Conservation (phyloP, 2,797 vertebrate species). For the Lutjanus argentimaculatus region DNA sequence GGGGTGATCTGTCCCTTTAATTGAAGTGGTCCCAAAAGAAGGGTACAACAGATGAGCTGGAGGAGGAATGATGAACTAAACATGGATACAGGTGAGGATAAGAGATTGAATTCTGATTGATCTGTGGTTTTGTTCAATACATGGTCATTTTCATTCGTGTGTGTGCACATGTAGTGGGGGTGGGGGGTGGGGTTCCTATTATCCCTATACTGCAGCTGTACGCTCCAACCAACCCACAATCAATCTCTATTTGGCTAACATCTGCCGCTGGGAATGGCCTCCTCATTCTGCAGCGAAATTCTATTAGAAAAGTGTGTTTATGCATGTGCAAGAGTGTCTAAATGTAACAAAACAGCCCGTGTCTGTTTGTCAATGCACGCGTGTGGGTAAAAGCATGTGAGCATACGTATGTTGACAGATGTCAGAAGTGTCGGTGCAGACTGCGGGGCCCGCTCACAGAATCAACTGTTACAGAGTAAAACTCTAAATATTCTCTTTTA, state of each 20-base stretch:
- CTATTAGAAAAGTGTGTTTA: slow-evolving; percentile 41
- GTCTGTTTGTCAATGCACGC: slow-evolving; percentile 26
- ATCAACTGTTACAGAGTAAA: slow-evolving; percentile 44
- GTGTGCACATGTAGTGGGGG: background rate
- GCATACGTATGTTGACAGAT: slow-evolving; percentile 20
- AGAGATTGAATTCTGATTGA: slow-evolving; percentile 26
- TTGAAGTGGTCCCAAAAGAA: slow-evolving; percentile 16
- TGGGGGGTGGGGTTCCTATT: background rate
- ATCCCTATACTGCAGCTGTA: slow-evolving; percentile 50
- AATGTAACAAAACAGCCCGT: background rate
- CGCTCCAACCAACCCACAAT: slow-evolving; percentile 48
- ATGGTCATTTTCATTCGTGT: slow-evolving; percentile 9
- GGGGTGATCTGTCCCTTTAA: background rate
- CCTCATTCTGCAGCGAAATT: slow-evolving; percentile 46
- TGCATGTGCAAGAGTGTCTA: background rate
- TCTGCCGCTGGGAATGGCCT: slow-evolving; percentile 63
- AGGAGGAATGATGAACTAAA: slow-evolving; percentile 12
- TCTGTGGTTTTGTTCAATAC: slow-evolving; percentile 10
- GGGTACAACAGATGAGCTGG: background rate
- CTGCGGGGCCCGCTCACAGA: slow-evolving; percentile 29
- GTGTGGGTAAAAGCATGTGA: background rate
- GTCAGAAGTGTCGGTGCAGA: slow-evolving; percentile 28
- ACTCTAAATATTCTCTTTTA: slow-evolving; percentile 74
- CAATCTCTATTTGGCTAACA: slow-evolving; percentile 65
- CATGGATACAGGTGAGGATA: slow-evolving; percentile 28